Conservation (phyloP, 1,140 invertebrate species). For the Centruroides vittatus region DNA sequence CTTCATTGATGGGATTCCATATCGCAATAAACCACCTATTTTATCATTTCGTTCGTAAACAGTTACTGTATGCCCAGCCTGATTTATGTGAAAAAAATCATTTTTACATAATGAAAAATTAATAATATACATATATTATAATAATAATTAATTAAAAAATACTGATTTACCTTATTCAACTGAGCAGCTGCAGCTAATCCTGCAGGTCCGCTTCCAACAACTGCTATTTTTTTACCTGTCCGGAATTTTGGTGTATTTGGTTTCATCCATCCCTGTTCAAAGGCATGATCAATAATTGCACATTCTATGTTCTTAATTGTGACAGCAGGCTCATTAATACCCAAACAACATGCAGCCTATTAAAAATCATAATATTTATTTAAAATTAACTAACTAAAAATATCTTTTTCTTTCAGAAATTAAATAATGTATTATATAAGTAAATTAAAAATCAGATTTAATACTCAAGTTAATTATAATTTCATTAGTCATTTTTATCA, state of each 20-base stretch:
- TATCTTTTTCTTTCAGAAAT: no score
- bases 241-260: conserved; percentile 54
- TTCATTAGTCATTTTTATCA: no score
- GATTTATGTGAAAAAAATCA: neutral
- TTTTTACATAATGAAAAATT: neutral
- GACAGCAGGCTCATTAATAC: conserved; percentile 87
- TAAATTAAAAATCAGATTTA: no score
- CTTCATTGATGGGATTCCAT: conserved; percentile 98
- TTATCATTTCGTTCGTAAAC: conserved; percentile 94
- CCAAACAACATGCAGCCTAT: conserved; percentile 75
- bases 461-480: no score
- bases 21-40: conserved; percentile 84
- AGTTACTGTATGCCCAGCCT: conserved; percentile 71
- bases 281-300: conserved; percentile 96
- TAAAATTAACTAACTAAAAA: no score
- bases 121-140: no score
- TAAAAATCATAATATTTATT: no score
- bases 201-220: conserved; percentile 92
- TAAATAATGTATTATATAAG: no score
- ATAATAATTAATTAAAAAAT: neutral
- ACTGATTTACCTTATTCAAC: conserved; percentile 56
- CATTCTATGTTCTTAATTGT: conserved; percentile 99
- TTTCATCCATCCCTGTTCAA: conserved; percentile 88
- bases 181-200: conserved; percentile 92
- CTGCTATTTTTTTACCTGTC: conserved; percentile 71